Evolutionary conservation across 2,888 invertebrate species (phyloP).

Genomic region (Acanthopleura granulata): DNA sequence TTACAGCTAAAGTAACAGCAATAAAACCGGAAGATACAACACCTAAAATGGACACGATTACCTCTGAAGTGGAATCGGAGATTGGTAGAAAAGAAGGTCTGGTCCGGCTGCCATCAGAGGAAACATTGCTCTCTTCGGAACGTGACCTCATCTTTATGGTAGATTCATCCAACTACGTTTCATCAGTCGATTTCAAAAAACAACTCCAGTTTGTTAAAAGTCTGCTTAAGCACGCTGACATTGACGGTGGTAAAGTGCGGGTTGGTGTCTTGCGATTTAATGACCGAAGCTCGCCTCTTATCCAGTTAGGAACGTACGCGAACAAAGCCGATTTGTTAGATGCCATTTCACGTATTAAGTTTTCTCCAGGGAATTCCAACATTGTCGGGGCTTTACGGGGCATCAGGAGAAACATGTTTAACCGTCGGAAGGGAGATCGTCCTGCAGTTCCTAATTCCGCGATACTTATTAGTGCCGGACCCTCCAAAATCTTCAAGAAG

Average conservation of each 20-base stretch:
- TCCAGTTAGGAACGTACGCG: background rate
- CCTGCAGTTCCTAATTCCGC: conserved; percentile 4
- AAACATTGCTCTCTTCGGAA: background rate
- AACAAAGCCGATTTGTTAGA: background rate
- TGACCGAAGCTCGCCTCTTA: background rate
- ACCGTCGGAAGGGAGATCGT: background rate
- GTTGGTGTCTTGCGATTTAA: background rate
- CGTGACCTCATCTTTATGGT: background rate
- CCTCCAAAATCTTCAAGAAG: background rate
- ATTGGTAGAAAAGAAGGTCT: too few relatives aligned
- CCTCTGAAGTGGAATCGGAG: too few relatives aligned
- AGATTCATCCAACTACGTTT: background rate
- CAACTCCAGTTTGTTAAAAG: background rate
- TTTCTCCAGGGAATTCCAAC: background rate
- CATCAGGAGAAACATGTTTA: background rate
- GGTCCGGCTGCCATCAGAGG: too few relatives aligned
- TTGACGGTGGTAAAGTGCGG: conserved; percentile 2
- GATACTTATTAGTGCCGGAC: background rate
- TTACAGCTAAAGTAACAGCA: background rate
- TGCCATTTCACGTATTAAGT: background rate
- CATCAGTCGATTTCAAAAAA: background rate
- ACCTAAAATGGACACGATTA: too few relatives aligned
- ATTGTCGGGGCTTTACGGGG: background rate
- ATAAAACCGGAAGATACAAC: background rate
- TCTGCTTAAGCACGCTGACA: background rate